These are phyloP conservation scores for Drosophila meridiana DNA, from an alignment of 2,888 invertebrate genomes.

Conservation along the genomic window DNA sequence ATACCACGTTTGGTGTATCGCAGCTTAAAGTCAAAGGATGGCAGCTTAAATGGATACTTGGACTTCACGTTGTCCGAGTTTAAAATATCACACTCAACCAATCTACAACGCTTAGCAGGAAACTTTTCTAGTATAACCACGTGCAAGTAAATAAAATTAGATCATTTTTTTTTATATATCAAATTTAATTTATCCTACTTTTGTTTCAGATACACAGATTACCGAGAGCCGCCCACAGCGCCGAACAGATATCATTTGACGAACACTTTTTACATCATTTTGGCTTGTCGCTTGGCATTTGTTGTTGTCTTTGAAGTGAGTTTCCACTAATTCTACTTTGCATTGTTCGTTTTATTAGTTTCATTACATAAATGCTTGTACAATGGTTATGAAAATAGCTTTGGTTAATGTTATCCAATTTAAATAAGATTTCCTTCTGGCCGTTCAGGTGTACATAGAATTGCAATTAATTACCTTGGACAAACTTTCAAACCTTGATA, in stretches of 20 bases:
- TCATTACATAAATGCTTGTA: slow-evolving; percentile 52
- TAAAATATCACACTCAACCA: slow-evolving; percentile 88
- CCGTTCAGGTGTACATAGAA: slow-evolving; percentile 27
- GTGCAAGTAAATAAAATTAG: slow-evolving; percentile 87
- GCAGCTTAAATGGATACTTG: slow-evolving; percentile 90
- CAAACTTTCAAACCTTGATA: slow-evolving; percentile 74
- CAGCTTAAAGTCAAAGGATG: slow-evolving; percentile 87
- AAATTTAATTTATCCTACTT: not conserved
- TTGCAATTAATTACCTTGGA: slow-evolving; percentile 28
- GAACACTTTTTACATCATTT: slow-evolving; percentile 94
- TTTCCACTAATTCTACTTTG: slow-evolving; percentile 26
- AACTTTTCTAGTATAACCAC: slow-evolving; percentile 86
- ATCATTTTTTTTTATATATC: not conserved
- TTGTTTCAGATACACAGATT: slow-evolving; percentile 90
- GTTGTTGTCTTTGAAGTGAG: slow-evolving; percentile 96
- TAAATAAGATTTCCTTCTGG: slow-evolving; percentile 59
- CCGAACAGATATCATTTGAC: slow-evolving; percentile 88
- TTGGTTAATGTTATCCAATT: slow-evolving; percentile 28
- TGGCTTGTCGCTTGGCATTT: slow-evolving; percentile 95
- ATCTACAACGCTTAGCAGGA: slow-evolving; percentile 84
- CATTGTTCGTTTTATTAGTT: slow-evolving; percentile 43
- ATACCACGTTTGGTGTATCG: slow-evolving; percentile 95
- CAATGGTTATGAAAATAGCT: slow-evolving; percentile 37
- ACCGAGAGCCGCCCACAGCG: slow-evolving; percentile 90
- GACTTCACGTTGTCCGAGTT: slow-evolving; percentile 92